Percentiles rank a stretch among this genome's conserved stretches.
These are phyloP conservation scores for Tenebrosternarchus preto DNA, from an alignment of 2,113 vertebrate genomes.

Conservation along the genomic window DNA sequence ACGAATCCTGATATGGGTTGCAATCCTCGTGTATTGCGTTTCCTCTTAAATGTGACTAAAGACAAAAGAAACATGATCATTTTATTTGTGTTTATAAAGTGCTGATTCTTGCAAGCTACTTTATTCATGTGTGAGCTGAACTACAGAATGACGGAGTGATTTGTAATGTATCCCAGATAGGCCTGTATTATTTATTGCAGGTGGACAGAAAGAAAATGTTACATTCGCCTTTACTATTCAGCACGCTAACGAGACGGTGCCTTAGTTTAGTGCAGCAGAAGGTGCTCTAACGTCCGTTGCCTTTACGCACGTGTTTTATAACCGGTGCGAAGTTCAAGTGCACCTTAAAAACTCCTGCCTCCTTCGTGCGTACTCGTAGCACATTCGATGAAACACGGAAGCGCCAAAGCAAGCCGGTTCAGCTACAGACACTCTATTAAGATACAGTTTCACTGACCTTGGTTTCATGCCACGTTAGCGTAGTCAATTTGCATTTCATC, in stretches of 20 bases:
- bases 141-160: not conserved
- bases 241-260: not conserved
- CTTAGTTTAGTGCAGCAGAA: constrained; percentile 12
- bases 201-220: not conserved
- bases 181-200: not conserved
- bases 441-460: constrained; percentile 82
- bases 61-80: not conserved
- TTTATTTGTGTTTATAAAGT: not conserved
- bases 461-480: constrained; percentile 79
- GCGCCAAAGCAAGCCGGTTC: constrained; percentile 60
- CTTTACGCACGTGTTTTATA: constrained; percentile 42
- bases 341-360: constrained; percentile 73
- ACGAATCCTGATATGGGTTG: constrained; percentile 25
- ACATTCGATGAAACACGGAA: constrained; percentile 56
- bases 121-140: not conserved
- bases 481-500: constrained; percentile 76
- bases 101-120: not conserved
- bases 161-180: too few species aligned
- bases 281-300: too few species aligned
- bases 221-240: not conserved
- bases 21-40: not conserved
- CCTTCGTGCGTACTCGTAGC: constrained; percentile 60
- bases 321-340: constrained; percentile 76
- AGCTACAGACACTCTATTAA: constrained; percentile 81
- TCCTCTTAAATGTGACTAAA: not conserved